Base-by-base conservation (phyloP, 1,140 invertebrate genomes). In the Glossosoma conforme region DNA sequence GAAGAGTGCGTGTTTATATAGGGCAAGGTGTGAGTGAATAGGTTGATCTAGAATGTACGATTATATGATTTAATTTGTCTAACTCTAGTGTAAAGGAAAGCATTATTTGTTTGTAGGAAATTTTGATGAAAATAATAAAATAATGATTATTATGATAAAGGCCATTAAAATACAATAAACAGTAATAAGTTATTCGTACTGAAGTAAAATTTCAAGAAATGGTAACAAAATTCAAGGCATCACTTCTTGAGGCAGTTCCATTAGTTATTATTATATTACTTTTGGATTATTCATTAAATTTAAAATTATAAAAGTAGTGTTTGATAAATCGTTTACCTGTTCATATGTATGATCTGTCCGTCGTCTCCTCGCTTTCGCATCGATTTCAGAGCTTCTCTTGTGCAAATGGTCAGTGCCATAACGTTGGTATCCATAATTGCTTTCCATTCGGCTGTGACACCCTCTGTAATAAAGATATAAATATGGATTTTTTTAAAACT, bases 261-360 rank as follows among this genome's bases (percentile, higher is more conserved):
- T 1, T 41, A 9, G 15, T 9, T 0, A 6, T 1, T 41, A 1
- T 4, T 11, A 3, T 13, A 11, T 11, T 1, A 3, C 9, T 3
- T 19, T 2, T 11, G n/a, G 15, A n/a, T 22, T 22, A 1, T 1
- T 21, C 10, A 20, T 1, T 2, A 4, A 20, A 18, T 3, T 1
- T 2, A 20, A 1, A 3, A 41, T 18, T 3, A 22, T 18, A 10
- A 1, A 41, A 10, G 14, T 19, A 20, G 10, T 5, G 6, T 22
- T 19, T 3, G 2, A 43, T 2, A 25, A 1, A 2, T 17, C 13
- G 1, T 24, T 44, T 36, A 79, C 78, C 79, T 81, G 63, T 79
- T 82, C 20, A 85, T 71, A 47, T 82, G 75, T 38, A 85, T 76
- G 46, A 85, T 77, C 58, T 87, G 83, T 1, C 85, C 85, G 51